phyloP scores from a whole-genome alignment of 2,888 invertebrate genomes.

The Dryadula phaetusa region DNA sequence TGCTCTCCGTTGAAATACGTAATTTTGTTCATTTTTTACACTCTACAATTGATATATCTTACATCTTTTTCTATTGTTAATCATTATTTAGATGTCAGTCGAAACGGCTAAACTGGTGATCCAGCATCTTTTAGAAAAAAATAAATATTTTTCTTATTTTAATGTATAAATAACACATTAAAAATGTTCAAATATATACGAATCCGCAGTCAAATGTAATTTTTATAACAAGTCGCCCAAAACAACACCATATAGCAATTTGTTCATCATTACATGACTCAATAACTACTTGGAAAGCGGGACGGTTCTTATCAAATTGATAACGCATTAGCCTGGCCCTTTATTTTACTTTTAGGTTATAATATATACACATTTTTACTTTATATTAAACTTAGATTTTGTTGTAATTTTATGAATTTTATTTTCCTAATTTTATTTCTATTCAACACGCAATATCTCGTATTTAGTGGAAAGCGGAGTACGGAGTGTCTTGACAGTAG shows the following conservation, averaged over 20 bases:
- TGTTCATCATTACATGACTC: constrained; percentile 56
- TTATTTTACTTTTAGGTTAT: constrained; percentile 40
- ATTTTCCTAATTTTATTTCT: neutral
- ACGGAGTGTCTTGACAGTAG: too few relatives aligned
- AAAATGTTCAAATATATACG: neutral
- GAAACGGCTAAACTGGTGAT: too few relatives aligned
- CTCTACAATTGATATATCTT: too few relatives aligned
- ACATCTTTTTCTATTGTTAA: too few relatives aligned
- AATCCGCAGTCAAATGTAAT: constrained; percentile 18
- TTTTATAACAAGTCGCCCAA: neutral
- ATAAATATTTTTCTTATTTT: too few relatives aligned
- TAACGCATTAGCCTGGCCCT: constrained; percentile 58
- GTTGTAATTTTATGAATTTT: neutral
- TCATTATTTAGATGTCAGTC: too few relatives aligned
- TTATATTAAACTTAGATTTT: neutral
- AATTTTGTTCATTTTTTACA: too few relatives aligned
- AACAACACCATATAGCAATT: neutral
- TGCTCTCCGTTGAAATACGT: too few relatives aligned
- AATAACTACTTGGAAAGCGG: constrained; percentile 70
- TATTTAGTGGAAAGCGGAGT: too few relatives aligned
- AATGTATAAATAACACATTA: too few relatives aligned
- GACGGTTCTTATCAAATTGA: constrained; percentile 71
- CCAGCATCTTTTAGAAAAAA: too few relatives aligned
- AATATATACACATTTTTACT: neutral
- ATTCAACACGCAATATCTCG: too few relatives aligned